Evolutionary conservation across 2,797 vertebrate genomes (phyloP), one percentile per base, ranked within the genome.

Genomic region (Diplodus sargus): DNA sequence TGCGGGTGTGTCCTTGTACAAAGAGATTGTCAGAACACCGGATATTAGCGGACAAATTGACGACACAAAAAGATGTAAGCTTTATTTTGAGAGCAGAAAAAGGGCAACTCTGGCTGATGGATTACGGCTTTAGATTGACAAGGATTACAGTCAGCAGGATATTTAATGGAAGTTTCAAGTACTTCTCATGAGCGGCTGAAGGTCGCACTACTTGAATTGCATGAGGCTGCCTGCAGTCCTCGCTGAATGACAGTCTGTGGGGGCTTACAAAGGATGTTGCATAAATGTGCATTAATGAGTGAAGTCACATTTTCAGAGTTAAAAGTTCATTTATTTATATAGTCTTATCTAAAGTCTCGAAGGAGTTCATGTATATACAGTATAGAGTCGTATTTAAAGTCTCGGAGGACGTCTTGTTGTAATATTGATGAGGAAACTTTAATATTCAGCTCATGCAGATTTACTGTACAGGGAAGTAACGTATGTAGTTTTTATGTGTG

Each of bases 101-200:
- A 42, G 61, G 28, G 9, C 63, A 74, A 80, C 59, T 57, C 39
- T 52, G 30, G 9, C 43, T 76, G 43, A 79, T 79, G 86, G 82
- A 91, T 91, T 85, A 86, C 0, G 14, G 73, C 23, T 89, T 87
- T 78, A 82, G 86, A 90, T 82, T 85, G 87, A 88, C 64, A 28
- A 30, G 83, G 89, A 91, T 92, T 91, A 89, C 8, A 48, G 68
- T 42, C 52, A 13, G 60, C 71, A 42, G 83, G 68, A 85, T 70
- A 83, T 90, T 83, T 85, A 77, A 90, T 89, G 74, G 79, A 82
- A 78, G 82, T 82, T 84, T 71, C 28, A 25, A 43, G 56, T 28
- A 7, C 17, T 70, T 84, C 20, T 74, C 65, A 70, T 17, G 53
- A 85, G 43, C 63, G 45, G 70, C 54, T 61, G 78, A 85, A 87